A percentile compares a stretch with the other conserved stretches of the same genome.
These are phyloP conservation scores for Drosophila aldrichi DNA, from an alignment of 2,888 invertebrate species.

Conservation along the genomic window DNA sequence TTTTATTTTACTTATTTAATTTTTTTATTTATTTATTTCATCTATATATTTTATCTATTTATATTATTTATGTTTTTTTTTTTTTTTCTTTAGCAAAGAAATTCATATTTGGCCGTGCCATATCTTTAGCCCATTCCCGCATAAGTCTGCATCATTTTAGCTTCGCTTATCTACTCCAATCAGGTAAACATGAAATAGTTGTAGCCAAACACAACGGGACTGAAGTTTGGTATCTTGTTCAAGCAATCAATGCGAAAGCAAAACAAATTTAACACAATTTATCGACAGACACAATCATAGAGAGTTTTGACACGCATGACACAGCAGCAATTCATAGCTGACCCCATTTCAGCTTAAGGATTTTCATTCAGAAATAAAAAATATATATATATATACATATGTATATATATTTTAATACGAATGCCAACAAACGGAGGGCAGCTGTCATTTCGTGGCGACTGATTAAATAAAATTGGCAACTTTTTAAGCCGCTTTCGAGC, in stretches of 20 bases:
- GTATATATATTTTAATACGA: conserved; percentile 1
- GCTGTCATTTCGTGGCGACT: conserved; percentile 17
- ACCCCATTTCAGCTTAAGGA: conserved; percentile 4
- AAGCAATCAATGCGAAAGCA: neutral
- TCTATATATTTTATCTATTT: too few species aligned
- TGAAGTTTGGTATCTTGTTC: neutral
- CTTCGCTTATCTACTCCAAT: neutral
- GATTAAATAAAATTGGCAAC: conserved; percentile 42
- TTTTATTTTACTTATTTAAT: too few species aligned
- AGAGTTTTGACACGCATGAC: conserved; percentile 3
- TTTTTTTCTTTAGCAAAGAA: too few species aligned
- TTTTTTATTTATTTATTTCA: too few species aligned
- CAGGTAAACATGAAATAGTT: neutral
- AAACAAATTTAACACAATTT: conserved; percentile 8
- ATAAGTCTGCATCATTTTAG: neutral
- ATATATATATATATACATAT: neutral
- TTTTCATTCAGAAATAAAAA: neutral
- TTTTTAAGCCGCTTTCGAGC: conserved; percentile 37
- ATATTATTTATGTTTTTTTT: too few species aligned
- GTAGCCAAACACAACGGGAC: neutral
- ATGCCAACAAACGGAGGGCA: conserved; percentile 7
- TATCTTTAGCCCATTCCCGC: neutral
- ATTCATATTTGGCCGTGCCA: neutral
- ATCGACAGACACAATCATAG: neutral
- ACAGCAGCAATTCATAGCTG: neutral